A percentile compares a stretch with the other conserved stretches of the same genome.
Conservation (phyloP, 1,140 invertebrate species). For the Trissolcus basalis region DNA sequence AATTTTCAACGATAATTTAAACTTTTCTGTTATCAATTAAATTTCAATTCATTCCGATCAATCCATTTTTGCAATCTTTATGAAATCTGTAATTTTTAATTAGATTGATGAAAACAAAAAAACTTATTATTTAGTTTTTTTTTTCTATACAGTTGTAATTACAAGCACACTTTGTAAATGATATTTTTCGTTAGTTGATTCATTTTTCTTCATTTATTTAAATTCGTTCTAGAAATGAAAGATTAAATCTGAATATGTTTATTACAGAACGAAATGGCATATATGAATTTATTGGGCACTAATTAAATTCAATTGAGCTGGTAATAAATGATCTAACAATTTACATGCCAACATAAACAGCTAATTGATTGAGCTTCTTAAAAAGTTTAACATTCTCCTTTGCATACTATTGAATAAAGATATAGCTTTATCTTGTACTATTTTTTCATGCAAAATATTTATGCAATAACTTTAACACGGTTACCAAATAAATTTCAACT, state of each 20-base stretch:
- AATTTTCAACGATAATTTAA: background rate
- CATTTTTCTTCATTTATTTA: background rate
- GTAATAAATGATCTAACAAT: constrained; percentile 31
- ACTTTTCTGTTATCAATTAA: background rate
- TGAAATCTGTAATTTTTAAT: too few relatives aligned
- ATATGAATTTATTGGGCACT: constrained; percentile 12
- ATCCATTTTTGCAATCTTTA: too few relatives aligned
- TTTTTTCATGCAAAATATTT: too few relatives aligned
- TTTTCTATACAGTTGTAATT: too few relatives aligned
- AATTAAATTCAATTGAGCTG: constrained; percentile 20
- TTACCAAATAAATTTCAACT: too few relatives aligned
- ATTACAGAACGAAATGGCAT: constrained; percentile 14
- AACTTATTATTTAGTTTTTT: too few relatives aligned
- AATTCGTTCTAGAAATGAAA: background rate
- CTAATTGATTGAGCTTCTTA: constrained; percentile 11
- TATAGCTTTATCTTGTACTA: background rate
- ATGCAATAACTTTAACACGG: too few relatives aligned
- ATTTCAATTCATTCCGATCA: too few relatives aligned
- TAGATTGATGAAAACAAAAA: too few relatives aligned
- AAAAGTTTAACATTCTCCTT: constrained; percentile 18
- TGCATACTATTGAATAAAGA: background rate
- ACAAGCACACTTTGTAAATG: too few relatives aligned
- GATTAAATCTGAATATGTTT: constrained; percentile 2
- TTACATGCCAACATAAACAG: constrained; percentile 9
- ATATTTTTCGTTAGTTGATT: too few relatives aligned